Conservation (phyloP, 2,888 invertebrate genomes). For the Tolmerus cingulatus region DNA sequence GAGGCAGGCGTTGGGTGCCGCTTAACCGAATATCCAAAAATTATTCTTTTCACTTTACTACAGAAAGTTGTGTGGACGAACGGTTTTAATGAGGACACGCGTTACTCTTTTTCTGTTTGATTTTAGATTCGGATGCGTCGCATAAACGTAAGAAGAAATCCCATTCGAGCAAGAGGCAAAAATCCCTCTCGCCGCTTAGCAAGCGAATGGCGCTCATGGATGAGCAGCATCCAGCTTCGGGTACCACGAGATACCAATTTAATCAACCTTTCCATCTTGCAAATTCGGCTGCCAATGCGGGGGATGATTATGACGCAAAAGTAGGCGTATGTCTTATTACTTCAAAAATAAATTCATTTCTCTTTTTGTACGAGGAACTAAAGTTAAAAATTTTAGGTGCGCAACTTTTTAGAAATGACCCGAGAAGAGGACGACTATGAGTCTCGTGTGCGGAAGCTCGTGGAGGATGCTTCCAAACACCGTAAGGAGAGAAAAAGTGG, state of each 20-base stretch:
- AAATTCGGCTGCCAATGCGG: constrained; percentile 52
- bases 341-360: constrained; percentile 6
- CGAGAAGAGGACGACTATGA: constrained; percentile 87
- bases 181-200: constrained; percentile 81
- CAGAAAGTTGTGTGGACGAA: constrained; percentile 27
- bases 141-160: constrained; percentile 27
- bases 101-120: constrained; percentile 38
- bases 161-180: constrained; percentile 64
- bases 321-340: constrained; percentile 53
- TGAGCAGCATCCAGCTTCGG: constrained; percentile 60
- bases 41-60: constrained; percentile 8
- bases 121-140: constrained; percentile 36
- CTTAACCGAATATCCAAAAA: neutral
- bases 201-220: constrained; percentile 82
- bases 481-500: constrained; percentile 72
- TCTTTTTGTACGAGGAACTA: neutral
- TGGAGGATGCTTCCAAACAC: constrained; percentile 84
- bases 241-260: constrained; percentile 66
- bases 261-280: constrained; percentile 70
- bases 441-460: constrained; percentile 84
- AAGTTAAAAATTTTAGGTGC: constrained; percentile 64
- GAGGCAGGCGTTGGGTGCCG: neutral
- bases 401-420: constrained; percentile 78
- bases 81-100: constrained; percentile 39
- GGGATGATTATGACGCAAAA: constrained; percentile 72